Evolutionary conservation across 2,888 invertebrate genomes (phyloP), one percentile per base, ranked within the genome.

Genomic region (Eupithecia tripunctaria): DNA sequence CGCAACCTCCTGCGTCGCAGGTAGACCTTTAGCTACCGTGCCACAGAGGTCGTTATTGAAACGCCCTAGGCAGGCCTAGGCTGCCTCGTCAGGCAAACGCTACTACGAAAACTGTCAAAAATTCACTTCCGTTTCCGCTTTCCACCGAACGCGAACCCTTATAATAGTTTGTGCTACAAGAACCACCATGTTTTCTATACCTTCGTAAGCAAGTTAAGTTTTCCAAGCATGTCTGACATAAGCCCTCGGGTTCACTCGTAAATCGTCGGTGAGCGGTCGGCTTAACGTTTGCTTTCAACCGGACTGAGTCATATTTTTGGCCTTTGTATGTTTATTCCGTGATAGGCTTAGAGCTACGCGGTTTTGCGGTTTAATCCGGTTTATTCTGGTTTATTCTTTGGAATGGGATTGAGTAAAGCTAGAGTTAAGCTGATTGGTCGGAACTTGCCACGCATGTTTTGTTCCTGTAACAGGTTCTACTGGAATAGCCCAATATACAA

Each of bases 211-310:
- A 21, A 51, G 21, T 29, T 67, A 21, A 62, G 65, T 47, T 62
- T 64, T 43, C 65, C 25, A 60, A 67, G 71, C 74, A 74, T 71
- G 71, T 67, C 51, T 68, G 65, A 59, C 43, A 71, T 74, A 74
- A 74, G 63, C 72, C 77, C 56, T 29, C 67, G 72, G 72, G 76
- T 69, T 73, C 65, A 62, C 72, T 71, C 71, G 75, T 79, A 77
- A 79, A 77, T 77, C 76, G 77, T 63, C 68, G 56, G 63, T 68
- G 76, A 73, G 73, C 74, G 73, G 71, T 74, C 85, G 81, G 90
- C 89, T 91, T 90, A 91, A n/a, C 88, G 84, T 84, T 86, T 86
- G 89, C 87, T 90, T 87, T 87, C 86, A 85, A 84, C 85, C 84
- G 86, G 87, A 87, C 64, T 38, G 21, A 38, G 64, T 90, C 85